Evolutionary conservation across 2,888 invertebrate genomes (phyloP).

Genomic region (Listrodromus nycthemerus): DNA sequence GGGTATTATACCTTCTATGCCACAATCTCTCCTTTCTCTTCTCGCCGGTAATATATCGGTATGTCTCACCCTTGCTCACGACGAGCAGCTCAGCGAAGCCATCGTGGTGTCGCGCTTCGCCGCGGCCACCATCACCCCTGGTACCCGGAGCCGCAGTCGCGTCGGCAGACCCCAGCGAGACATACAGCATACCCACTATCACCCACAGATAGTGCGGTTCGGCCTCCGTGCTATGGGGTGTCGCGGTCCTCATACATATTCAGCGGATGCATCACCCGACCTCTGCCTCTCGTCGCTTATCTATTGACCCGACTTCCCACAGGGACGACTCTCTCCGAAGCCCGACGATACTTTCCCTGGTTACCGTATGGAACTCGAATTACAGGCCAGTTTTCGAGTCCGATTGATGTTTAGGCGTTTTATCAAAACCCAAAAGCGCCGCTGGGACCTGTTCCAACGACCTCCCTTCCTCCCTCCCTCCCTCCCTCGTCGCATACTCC

Average conservation of each 20-base stretch:
- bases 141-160: constrained; percentile 65
- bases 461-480: constrained; percentile 61
- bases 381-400: constrained; percentile 83
- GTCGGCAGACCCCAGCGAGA: constrained; percentile 80
- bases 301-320: constrained; percentile 79
- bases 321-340: constrained; percentile 70
- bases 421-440: constrained; percentile 79
- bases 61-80: constrained; percentile 52
- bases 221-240: constrained; percentile 82
- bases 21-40: constrained; percentile 61
- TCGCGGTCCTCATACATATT: constrained; percentile 88
- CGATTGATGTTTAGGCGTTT: constrained; percentile 83
- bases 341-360: constrained; percentile 80
- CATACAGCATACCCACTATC: constrained; percentile 83
- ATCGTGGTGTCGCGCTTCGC: constrained; percentile 61
- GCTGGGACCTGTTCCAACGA: constrained; percentile 71
- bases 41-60: constrained; percentile 56
- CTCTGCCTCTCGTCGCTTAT: constrained; percentile 79
- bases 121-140: constrained; percentile 62
- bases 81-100: constrained; percentile 40
- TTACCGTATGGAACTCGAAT: constrained; percentile 79
- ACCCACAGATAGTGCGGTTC: constrained; percentile 83
- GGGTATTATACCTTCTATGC: constrained; percentile 61
- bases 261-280: constrained; percentile 87
- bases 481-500: constrained; percentile 27